phyloP scores from a whole-genome alignment of 2,888 invertebrate genomes.

The Synanthedon tipuliformis region DNA sequence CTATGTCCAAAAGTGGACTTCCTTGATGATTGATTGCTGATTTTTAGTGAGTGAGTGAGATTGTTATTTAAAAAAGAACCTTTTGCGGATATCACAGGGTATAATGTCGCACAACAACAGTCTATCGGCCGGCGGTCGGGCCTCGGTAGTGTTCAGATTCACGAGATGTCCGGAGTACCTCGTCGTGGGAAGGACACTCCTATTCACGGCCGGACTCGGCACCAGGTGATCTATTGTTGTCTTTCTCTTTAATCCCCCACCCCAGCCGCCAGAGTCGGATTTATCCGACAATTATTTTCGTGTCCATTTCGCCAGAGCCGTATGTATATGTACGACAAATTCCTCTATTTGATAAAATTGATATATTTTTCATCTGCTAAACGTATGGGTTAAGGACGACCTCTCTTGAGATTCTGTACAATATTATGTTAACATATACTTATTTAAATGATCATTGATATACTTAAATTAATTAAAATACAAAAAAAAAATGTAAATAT shows the following conservation, averaged over 20 bases:
- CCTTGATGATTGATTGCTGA: no score
- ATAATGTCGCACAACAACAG: constrained; percentile 75
- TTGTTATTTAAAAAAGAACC: no score
- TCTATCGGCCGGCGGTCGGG: constrained; percentile 84
- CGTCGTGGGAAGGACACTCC: constrained; percentile 31
- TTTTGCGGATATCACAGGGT: constrained; percentile 33
- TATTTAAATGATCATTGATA: no score
- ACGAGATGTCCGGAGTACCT: constrained; percentile 91
- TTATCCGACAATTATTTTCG: not conserved
- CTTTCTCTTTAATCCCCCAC: not conserved
- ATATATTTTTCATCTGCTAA: no score
- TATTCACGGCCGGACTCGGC: constrained; percentile 73
- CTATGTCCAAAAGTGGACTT: no score
- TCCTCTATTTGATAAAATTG: no score
- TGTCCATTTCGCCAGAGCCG: no score
- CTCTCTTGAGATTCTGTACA: no score
- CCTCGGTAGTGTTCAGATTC: constrained; percentile 89
- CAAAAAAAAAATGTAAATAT: not conserved
- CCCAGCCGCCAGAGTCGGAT: no score
- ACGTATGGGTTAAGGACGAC: no score
- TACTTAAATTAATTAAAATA: not conserved
- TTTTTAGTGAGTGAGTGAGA: no score
- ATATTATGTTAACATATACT: no score
- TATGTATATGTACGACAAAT: not conserved
- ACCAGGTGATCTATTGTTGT: constrained; percentile 47